These are phyloP conservation scores for Etheostoma nigrum DNA, from an alignment of 2,797 vertebrate species.

Conservation along the genomic window DNA sequence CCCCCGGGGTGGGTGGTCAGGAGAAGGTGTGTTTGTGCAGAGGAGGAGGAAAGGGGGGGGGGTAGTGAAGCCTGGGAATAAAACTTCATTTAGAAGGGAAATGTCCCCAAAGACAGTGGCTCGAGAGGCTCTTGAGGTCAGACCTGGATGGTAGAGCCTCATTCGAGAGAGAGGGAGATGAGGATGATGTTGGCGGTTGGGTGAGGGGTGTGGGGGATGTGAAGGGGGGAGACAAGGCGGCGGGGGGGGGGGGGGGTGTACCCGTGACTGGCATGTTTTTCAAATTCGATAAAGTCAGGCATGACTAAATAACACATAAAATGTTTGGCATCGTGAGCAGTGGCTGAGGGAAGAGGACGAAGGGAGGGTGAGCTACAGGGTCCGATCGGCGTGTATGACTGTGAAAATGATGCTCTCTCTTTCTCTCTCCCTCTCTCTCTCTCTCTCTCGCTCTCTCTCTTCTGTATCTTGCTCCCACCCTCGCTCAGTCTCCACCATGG, in stretches of 20 bases:
- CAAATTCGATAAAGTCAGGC: conserved; percentile 85
- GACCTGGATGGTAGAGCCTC: conserved; percentile 55
- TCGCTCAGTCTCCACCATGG: conserved; percentile 76
- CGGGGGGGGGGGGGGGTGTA: conserved; percentile 22
- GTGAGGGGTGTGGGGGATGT: conserved; percentile 7
- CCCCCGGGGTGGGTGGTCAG: conserved; percentile 67
- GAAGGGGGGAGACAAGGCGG: not conserved
- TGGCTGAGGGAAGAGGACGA: conserved; percentile 54
- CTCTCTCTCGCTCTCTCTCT: conserved; percentile 16
- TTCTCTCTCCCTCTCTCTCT: conserved; percentile 28
- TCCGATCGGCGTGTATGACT: conserved; percentile 56
- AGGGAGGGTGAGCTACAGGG: conserved; percentile 51
- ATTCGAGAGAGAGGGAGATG: conserved; percentile 44
- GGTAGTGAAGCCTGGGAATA: conserved; percentile 55
- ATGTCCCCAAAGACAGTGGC: conserved; percentile 74
- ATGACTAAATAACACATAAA: conserved; percentile 85
- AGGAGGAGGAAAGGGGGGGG: not conserved
- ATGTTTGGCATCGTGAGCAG: conserved; percentile 79
- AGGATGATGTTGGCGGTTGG: conserved; percentile 44
- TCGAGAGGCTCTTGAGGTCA: conserved; percentile 68
- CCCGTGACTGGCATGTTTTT: conserved; percentile 79
- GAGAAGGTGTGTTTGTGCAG: conserved; percentile 25
- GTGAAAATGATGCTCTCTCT: conserved; percentile 73
- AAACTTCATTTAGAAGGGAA: conserved; percentile 79
- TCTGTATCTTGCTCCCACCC: conserved; percentile 57